Evolutionary conservation across 2,888 invertebrate species (phyloP).

Genomic region (Agonopterix alstromeriana): DNA sequence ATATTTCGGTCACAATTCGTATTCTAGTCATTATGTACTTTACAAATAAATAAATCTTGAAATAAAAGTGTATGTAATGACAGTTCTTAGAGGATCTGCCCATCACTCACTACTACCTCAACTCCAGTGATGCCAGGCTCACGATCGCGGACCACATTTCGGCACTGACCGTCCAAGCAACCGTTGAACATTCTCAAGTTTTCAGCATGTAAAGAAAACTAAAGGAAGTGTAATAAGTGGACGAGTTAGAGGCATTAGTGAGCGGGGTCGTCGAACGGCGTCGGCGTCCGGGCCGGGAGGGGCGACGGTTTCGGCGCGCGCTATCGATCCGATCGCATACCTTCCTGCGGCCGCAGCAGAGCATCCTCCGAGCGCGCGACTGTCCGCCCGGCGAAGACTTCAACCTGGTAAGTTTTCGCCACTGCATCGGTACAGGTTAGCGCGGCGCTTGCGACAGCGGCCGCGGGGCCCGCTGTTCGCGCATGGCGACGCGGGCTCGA

Average conservation of each 20-base stretch:
- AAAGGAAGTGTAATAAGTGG: constrained; percentile 23
- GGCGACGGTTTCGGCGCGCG: constrained; percentile 70
- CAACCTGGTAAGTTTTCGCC: constrained; percentile 89
- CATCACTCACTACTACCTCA: neutral
- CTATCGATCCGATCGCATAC: constrained; percentile 79
- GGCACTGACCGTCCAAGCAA: constrained; percentile 4
- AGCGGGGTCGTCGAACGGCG: constrained; percentile 71
- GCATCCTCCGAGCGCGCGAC: constrained; percentile 90
- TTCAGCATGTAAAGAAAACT: constrained; percentile 1
- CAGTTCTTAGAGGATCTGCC: too few species aligned
- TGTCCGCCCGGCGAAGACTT: constrained; percentile 81
- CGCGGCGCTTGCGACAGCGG: constrained; percentile 74
- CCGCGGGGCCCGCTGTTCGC: constrained; percentile 67
- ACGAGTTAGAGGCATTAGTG: constrained; percentile 50
- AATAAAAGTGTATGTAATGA: too few species aligned
- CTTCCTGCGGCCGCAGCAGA: constrained; percentile 97
- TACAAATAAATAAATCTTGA: too few species aligned
- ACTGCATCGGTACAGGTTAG: constrained; percentile 87
- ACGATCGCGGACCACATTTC: neutral
- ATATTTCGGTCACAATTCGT: too few species aligned
- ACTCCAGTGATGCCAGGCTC: neutral
- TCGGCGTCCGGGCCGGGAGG: constrained; percentile 70
- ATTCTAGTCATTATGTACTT: too few species aligned
- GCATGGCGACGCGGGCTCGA: constrained; percentile 58
- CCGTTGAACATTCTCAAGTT: constrained; percentile 6